Base-by-base conservation (phyloP, 2,113 vertebrate genomes). In the Ariopsis seemanni region DNA sequence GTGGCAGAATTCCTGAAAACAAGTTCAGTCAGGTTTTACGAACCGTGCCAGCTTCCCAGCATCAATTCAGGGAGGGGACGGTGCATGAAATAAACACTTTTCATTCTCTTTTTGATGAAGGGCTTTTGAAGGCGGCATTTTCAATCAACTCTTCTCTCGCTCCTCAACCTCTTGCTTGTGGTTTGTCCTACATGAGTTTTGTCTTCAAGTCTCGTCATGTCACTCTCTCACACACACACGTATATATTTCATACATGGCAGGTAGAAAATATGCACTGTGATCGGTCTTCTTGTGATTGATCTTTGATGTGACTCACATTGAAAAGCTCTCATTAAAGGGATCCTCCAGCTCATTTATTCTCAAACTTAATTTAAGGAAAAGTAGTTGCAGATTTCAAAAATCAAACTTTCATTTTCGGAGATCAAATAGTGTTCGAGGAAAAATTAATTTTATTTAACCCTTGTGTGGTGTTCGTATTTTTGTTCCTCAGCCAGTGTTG, bases 141-240 rank as follows among this genome's bases (percentile, higher is more conserved):
- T 77, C 58, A 80, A 55, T 79, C 58, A 65, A 2, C 25, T 2
- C 15, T 85, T 34, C 1, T 42, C 8, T 62, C 30, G 2, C 15
- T 48, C 34, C 22, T 25, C 34, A 50, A 63, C 17, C 8, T 8
- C 30, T 48, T 58, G 63, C 50, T 42, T 48, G 63, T 55, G n/a
- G 30, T 3, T 12, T 48, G 78, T 50, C 65, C 2, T 42, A 42
- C 34, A 42, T 25, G 60, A 27, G 25, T 86, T 58, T 34, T 30
- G 53, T 9, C 52, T 87, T 72, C 86, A 72, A 82, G 86, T 82
- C 79, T 74, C 22, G 62, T 65, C 86, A 65, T 77, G 81, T 75
- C 25, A 62, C 7, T 42, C 34, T 3, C 34, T 42, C 34, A 72
- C 48, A 34, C 83, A 84, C 48, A 55, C 67, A 62, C 27, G 42